Conservation (phyloP, 2,888 invertebrate species). For the Scaptomyza flava region DNA sequence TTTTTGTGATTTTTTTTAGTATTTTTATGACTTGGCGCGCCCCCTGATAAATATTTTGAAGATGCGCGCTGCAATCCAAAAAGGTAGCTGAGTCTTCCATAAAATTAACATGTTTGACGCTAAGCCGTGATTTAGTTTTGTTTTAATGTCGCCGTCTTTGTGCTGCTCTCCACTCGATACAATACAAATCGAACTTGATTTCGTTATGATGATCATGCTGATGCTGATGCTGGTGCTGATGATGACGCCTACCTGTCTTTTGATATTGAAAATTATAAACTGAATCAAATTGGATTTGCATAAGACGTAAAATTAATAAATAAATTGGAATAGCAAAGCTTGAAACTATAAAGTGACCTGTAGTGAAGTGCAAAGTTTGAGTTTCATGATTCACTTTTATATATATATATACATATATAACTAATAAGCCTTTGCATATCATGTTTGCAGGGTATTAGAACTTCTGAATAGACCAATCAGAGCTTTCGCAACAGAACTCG, state of each 20-base stretch:
- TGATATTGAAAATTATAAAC: slow-evolving; percentile 43
- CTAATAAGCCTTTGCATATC: not conserved
- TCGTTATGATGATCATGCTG: slow-evolving; percentile 46
- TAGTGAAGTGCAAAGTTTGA: too few relatives aligned
- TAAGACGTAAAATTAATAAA: slow-evolving; percentile 42
- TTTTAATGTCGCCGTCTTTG: slow-evolving; percentile 79
- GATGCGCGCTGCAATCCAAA: slow-evolving; percentile 35
- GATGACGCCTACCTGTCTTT: slow-evolving; percentile 67
- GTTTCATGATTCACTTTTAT: too few relatives aligned
- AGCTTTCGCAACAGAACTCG: slow-evolving; percentile 28
- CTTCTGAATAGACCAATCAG: slow-evolving; percentile 25
- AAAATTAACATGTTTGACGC: slow-evolving; percentile 80
- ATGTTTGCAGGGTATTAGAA: slow-evolving; percentile 16
- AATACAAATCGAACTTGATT: slow-evolving; percentile 60
- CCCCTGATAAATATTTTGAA: slow-evolving; percentile 67
- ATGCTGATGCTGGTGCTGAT: slow-evolving; percentile 19
- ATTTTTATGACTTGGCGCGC: slow-evolving; percentile 70
- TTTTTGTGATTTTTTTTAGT: slow-evolving; percentile 43
- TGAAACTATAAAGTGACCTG: not conserved
- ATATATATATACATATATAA: too few relatives aligned
- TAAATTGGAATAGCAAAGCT: slow-evolving; percentile 4
- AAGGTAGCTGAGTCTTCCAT: slow-evolving; percentile 70
- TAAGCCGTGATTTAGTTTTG: slow-evolving; percentile 83
- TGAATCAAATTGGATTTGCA: slow-evolving; percentile 71
- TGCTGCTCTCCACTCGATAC: slow-evolving; percentile 54